Percentiles rank a stretch among this genome's conserved stretches.
phyloP scores from a whole-genome alignment of 2,888 invertebrate genomes.

The Thyatira batis region DNA sequence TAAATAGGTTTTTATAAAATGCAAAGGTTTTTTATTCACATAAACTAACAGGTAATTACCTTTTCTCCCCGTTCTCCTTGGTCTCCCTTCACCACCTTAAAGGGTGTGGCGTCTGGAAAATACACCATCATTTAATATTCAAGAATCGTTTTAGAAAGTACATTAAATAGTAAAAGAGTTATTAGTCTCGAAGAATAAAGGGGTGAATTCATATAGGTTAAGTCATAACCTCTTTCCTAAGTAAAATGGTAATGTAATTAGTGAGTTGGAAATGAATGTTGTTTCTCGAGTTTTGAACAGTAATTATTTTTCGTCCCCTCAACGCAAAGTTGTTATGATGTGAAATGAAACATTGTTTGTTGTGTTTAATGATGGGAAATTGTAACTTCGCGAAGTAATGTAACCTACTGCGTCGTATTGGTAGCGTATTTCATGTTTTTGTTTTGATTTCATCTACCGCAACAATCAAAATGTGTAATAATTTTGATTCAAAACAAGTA shows the following conservation, averaged over 20 bases:
- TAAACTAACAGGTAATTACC: slow-evolving; percentile 55
- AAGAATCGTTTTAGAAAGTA: slow-evolving; percentile 41
- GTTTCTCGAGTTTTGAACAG: slow-evolving; percentile 33
- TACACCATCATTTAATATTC: slow-evolving; percentile 38
- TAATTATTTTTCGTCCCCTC: slow-evolving; percentile 37
- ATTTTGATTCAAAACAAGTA: no score
- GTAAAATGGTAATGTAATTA: slow-evolving; percentile 27
- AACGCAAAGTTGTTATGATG: slow-evolving; percentile 15
- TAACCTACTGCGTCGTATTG: not conserved
- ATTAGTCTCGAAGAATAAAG: slow-evolving; percentile 22
- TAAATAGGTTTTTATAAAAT: slow-evolving; percentile 2
- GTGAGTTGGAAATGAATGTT: slow-evolving; percentile 28
- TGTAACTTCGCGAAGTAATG: not conserved
- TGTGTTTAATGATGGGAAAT: slow-evolving; percentile 1
- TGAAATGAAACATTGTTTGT: slow-evolving; percentile 14
- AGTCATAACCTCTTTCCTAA: not conserved
- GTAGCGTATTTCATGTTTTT: not conserved
- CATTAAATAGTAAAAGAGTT: slow-evolving; percentile 39
- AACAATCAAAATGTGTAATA: no score
- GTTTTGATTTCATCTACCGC: not conserved
- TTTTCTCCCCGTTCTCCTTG: slow-evolving; percentile 65
- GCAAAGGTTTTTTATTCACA: slow-evolving; percentile 5
- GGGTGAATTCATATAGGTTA: not conserved
- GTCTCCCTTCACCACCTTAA: slow-evolving; percentile 58
- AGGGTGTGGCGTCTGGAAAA: slow-evolving; percentile 58